Evolutionary conservation across 2,113 vertebrate species (phyloP).

Genomic region (Platycercus adscitus): DNA sequence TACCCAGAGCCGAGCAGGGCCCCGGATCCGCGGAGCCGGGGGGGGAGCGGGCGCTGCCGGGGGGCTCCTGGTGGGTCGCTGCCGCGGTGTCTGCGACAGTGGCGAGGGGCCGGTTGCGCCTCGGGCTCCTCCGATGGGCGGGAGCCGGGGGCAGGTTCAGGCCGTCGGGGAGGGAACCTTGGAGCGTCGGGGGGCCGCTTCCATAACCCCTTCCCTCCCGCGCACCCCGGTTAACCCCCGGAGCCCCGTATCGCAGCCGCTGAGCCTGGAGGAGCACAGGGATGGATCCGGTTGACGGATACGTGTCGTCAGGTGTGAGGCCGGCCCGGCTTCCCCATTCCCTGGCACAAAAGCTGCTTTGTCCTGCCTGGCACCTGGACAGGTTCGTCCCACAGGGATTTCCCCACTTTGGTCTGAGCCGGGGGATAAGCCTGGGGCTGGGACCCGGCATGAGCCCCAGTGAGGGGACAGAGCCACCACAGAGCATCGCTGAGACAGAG

Average conservation of each 20-base stretch:
- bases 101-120: background rate
- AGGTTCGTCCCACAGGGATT: background rate
- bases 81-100: fast-evolving
- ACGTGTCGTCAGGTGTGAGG: background rate
- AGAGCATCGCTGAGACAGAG: background rate
- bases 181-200: background rate
- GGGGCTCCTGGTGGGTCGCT: background rate
- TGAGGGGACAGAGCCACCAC: background rate
- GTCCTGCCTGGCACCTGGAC: fast-evolving
- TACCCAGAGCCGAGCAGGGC: background rate
- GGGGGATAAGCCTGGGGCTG: fast-evolving
- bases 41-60: too few relatives aligned
- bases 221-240: fast-evolving
- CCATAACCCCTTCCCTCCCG: background rate
- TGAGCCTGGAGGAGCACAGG: background rate
- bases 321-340: background rate
- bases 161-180: background rate
- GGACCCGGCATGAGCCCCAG: fast-evolving
- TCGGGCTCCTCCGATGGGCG: background rate
- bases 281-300: fast-evolving
- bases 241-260: background rate
- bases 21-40: background rate
- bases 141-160: background rate
- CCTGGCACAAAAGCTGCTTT: background rate
- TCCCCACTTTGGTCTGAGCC: fast-evolving